A percentile compares a stretch with the other conserved stretches of the same genome.
Conservation (phyloP, 2,797 vertebrate species). For the Gadopsis bispinosus region DNA sequence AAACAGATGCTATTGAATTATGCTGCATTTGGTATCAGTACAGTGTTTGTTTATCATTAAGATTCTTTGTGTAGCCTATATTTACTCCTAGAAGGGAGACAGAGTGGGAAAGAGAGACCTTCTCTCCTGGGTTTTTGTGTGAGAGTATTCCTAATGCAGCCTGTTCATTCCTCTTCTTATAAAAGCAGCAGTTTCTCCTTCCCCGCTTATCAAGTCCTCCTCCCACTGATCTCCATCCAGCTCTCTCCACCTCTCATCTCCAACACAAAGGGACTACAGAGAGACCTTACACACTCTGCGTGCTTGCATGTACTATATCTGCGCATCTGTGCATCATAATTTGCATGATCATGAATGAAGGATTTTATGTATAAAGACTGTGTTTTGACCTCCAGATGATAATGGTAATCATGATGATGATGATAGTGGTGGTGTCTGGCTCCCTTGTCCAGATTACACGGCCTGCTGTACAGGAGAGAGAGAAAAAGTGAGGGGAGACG, state of each 20-base stretch:
- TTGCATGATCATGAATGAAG: conserved; percentile 44
- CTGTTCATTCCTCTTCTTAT: conserved; percentile 57
- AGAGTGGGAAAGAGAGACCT: conserved; percentile 21
- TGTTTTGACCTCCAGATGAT: conserved; percentile 65
- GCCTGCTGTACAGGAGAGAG: conserved; percentile 33
- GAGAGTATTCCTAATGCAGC: conserved; percentile 57
- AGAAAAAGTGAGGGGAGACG: conserved; percentile 48
- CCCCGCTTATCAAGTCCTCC: conserved; percentile 61
- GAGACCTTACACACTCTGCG: conserved; percentile 45
- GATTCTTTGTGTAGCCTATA: conserved; percentile 60
- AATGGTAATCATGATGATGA: conserved; percentile 56
- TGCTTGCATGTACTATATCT: conserved; percentile 22
- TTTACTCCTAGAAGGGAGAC: conserved; percentile 54
- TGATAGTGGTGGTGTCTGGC: conserved; percentile 50
- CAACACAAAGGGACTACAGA: conserved; percentile 58
- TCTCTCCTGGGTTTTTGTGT: conserved; percentile 56
- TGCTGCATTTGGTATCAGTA: conserved; percentile 43
- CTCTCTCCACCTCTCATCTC: conserved; percentile 52
- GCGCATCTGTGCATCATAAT: conserved; percentile 43
- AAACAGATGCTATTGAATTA: conserved; percentile 62
- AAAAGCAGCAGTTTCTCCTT: conserved; percentile 59
- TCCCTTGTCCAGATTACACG: conserved; percentile 41
- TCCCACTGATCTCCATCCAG: conserved; percentile 54
- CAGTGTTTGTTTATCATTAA: conserved; percentile 72
- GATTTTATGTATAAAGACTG: conserved; percentile 56